phyloP scores from a whole-genome alignment of 2,797 vertebrate species.

The Poecilia velifera region DNA sequence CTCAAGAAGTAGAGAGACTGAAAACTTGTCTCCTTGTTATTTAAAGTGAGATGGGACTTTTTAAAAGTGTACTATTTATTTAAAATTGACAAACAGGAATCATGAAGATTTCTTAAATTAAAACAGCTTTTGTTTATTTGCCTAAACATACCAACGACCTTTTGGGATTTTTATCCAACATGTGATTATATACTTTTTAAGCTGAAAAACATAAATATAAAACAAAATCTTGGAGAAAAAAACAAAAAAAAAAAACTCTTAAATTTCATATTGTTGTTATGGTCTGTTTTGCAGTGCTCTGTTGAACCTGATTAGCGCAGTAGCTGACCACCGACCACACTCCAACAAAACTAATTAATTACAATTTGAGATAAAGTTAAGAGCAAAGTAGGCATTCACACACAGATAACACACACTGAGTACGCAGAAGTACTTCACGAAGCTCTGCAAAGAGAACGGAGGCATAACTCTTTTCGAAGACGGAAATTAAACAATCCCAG shows the following conservation, averaged over 20 bases:
- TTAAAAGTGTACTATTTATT: neutral
- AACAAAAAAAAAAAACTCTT: no score
- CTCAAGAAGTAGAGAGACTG: neutral
- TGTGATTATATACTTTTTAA: no score
- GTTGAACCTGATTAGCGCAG: neutral
- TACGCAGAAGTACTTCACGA: neutral
- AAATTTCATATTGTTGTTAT: neutral
- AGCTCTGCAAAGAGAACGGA: neutral
- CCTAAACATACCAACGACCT: neutral
- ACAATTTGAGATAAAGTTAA: neutral
- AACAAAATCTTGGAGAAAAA: neutral
- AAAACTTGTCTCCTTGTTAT: neutral
- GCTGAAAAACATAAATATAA: neutral
- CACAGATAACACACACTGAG: neutral
- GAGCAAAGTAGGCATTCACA: neutral
- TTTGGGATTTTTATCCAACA: neutral
- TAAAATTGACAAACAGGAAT: no score
- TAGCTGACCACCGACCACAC: neutral
- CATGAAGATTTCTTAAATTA: neutral
- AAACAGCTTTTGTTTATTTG: neutral
- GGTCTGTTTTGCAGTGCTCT: neutral
- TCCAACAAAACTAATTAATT: neutral
- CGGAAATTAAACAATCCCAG: conserved; percentile 26
- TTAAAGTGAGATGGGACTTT: neutral
- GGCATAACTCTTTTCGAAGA: neutral